Percentiles rank a stretch among this genome's conserved stretches.
Conservation (phyloP, 2,113 vertebrate genomes). For the Scytalopus superciliaris region DNA sequence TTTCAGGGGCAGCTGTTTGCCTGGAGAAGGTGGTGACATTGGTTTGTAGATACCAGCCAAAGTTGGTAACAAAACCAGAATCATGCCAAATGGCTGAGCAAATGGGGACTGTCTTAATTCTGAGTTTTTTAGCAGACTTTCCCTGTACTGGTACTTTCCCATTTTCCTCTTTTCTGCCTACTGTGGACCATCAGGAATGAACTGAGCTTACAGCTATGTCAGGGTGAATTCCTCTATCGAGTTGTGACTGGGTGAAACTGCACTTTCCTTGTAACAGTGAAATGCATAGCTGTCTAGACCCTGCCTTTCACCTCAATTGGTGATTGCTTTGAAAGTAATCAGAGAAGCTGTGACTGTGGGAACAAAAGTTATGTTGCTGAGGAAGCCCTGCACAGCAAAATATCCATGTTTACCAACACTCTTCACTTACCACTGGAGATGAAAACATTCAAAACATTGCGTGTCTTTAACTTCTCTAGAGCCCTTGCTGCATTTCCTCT, state of each 20-base stretch:
- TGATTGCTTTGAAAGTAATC: background rate
- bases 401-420: background rate
- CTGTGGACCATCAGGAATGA: background rate
- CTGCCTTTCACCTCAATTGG: background rate
- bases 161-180: background rate
- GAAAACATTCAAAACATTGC: background rate
- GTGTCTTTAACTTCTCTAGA: background rate
- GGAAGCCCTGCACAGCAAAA: background rate
- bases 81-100: background rate
- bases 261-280: background rate
- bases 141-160: background rate
- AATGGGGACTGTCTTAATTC: background rate
- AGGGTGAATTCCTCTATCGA: background rate
- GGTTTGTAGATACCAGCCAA: background rate
- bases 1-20: slow-evolving; percentile 44
- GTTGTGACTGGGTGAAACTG: background rate
- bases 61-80: background rate
- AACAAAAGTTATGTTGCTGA: accelerated
- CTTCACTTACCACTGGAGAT: background rate
- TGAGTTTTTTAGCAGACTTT: background rate
- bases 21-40: slow-evolving; percentile 14
- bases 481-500: background rate
- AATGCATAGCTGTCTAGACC: background rate
- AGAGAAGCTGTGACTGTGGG: background rate
- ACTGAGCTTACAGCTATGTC: background rate